Conservation (phyloP, 2,888 invertebrate species). For the Habroteleia sp. region DNA sequence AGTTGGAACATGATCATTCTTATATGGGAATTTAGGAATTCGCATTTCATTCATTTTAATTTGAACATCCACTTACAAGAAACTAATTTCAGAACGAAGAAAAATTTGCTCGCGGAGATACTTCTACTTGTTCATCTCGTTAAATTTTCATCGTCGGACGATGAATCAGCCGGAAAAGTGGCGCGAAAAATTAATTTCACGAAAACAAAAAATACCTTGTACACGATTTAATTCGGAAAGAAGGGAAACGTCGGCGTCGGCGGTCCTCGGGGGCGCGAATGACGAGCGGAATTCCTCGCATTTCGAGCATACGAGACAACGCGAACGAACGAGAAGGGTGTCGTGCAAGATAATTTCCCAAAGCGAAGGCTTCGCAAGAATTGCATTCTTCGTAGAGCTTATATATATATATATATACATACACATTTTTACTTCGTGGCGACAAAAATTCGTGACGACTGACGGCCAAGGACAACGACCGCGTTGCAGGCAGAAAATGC, state of each 20-base stretch:
- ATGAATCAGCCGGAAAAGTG: slow-evolving; percentile 41
- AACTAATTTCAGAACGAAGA: slow-evolving; percentile 20
- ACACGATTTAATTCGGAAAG: slow-evolving; percentile 35
- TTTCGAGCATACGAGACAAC: slow-evolving; percentile 60
- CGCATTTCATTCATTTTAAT: too few relatives aligned
- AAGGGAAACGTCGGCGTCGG: slow-evolving; percentile 36
- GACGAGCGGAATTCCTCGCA: slow-evolving; percentile 55
- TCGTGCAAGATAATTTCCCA: slow-evolving; percentile 68
- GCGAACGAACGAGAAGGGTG: slow-evolving; percentile 38
- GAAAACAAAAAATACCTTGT: slow-evolving; percentile 44
- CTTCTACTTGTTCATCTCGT: slow-evolving; percentile 26
- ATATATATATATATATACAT: not conserved
- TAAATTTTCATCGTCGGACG: slow-evolving; percentile 32
- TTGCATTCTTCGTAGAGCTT: slow-evolving; percentile 63
- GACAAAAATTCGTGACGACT: slow-evolving; percentile 43
- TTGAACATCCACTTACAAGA: slow-evolving; percentile 28
- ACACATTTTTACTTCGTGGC: slow-evolving; percentile 45
- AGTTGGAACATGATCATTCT: too few relatives aligned
- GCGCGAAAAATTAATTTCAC: slow-evolving; percentile 47
- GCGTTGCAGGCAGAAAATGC: slow-evolving; percentile 30
- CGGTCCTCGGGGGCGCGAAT: slow-evolving; percentile 42
- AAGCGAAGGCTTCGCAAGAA: slow-evolving; percentile 61
- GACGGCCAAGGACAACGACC: slow-evolving; percentile 49
- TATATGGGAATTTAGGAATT: too few relatives aligned
- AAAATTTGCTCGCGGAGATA: slow-evolving; percentile 17